These are phyloP conservation scores for Drosophila oshimai DNA, from an alignment of 1,140 invertebrate genomes.

Conservation along the genomic window DNA sequence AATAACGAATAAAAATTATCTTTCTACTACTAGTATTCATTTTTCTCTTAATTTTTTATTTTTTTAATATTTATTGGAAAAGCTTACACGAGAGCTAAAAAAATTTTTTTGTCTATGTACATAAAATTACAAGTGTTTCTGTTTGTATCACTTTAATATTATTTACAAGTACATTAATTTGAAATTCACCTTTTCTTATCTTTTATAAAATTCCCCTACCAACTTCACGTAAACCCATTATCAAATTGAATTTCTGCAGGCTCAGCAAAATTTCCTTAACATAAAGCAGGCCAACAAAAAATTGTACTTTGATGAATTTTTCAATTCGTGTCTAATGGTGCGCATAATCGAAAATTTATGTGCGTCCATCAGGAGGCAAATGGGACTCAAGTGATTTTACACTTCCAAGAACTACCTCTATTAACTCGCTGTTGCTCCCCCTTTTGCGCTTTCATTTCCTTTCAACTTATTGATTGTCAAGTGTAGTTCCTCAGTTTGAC, in stretches of 20 bases:
- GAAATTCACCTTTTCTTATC: not conserved
- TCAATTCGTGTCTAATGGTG: conserved; percentile 49
- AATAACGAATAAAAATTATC: too few species aligned
- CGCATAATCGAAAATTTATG: conserved; percentile 66
- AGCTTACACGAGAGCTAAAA: too few species aligned
- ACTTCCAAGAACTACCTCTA: conserved; percentile 57
- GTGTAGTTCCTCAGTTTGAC: conserved; percentile 33
- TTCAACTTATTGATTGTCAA: conserved; percentile 47
- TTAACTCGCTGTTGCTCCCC: conserved; percentile 20
- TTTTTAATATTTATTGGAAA: too few species aligned
- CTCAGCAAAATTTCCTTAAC: not conserved
- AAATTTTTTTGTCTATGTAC: too few species aligned
- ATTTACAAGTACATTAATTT: too few species aligned
- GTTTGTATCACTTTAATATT: too few species aligned
- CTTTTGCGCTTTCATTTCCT: not conserved
- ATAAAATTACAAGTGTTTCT: too few species aligned
- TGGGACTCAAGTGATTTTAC: conserved; percentile 52
- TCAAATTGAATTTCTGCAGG: conserved; percentile 1
- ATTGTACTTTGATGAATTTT: conserved; percentile 35
- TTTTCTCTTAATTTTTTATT: too few species aligned
- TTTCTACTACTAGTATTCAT: too few species aligned
- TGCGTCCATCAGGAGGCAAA: conserved; percentile 47
- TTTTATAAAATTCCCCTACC: not conserved
- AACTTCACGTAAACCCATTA: conserved; percentile 6
- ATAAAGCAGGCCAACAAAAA: not conserved